These are phyloP conservation scores for Caenorhabditis drosophilae DNA, from an alignment of 2,888 invertebrate species.

Conservation along the genomic window DNA sequence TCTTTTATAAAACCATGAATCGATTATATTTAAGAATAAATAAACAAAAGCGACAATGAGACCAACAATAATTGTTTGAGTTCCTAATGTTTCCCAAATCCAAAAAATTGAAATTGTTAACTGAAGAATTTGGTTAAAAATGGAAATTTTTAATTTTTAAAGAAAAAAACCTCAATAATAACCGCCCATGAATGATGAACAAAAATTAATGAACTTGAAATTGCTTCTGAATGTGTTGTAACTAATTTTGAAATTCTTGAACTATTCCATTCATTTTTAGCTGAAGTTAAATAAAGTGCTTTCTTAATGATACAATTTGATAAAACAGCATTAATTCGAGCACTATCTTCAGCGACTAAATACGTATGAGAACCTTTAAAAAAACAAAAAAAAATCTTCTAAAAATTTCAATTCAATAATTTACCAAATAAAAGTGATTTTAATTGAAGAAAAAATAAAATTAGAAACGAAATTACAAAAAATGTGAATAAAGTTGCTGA, in stretches of 20 bases:
- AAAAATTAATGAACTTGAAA: conserved; percentile 25
- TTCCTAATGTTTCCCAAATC: conserved; percentile 43
- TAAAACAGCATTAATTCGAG: conserved; percentile 26
- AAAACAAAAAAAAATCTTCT: conserved; percentile 1
- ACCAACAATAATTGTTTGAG: conserved; percentile 30
- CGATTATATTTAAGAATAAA: conserved; percentile 25
- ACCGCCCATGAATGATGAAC: conserved; percentile 39
- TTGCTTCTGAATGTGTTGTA: conserved; percentile 41
- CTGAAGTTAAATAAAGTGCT: conserved; percentile 22
- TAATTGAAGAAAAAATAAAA: conserved; percentile 35
- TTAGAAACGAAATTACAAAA: conserved; percentile 33
- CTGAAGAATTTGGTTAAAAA: conserved; percentile 4
- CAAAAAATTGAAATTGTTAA: conserved; percentile 33
- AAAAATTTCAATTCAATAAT: no score
- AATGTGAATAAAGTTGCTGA: conserved; percentile 26
- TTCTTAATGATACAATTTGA: conserved; percentile 37
- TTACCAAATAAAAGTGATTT: conserved; percentile 32
- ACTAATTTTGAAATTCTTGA: conserved; percentile 35
- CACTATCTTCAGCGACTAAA: conserved; percentile 34
- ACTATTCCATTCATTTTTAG: conserved; percentile 25
- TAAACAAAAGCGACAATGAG: conserved; percentile 28
- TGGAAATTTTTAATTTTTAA: background rate
- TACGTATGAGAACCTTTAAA: conserved; percentile 35
- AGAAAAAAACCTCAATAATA: conserved; percentile 29
- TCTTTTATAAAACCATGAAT: conserved; percentile 25